A percentile compares a stretch with the other conserved stretches of the same genome.
Conservation (phyloP, 2,888 invertebrate genomes). For the Drosophila melanosoma region DNA sequence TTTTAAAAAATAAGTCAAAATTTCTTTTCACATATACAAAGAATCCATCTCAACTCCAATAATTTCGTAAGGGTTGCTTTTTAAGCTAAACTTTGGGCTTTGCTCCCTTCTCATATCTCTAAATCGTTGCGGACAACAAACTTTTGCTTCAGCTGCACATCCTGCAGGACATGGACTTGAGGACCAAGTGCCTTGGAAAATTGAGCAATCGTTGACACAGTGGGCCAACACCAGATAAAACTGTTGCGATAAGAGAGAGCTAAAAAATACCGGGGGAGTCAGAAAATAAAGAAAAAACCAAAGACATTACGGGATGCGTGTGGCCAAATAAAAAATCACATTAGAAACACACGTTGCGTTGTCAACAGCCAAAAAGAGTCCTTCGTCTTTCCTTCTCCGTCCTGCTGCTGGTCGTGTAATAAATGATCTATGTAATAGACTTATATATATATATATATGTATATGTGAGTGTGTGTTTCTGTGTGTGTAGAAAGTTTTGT, state of each 20-base stretch:
- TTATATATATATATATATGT: conserved; percentile 23
- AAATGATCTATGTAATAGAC: conserved; percentile 82
- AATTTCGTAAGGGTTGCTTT: not conserved
- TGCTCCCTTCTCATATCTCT: not conserved
- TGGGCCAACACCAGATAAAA: conserved; percentile 48
- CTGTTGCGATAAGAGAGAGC: conserved; percentile 53
- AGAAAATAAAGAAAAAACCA: conserved; percentile 32
- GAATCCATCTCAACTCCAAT: not conserved
- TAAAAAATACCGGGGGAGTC: conserved; percentile 47
- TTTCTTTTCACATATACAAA: not conserved
- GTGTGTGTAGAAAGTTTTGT: conserved; percentile 50
- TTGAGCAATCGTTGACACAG: conserved; percentile 48
- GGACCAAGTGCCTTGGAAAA: conserved; percentile 51
- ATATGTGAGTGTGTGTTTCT: not conserved
- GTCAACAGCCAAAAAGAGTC: conserved; percentile 50
- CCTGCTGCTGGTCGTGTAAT: conserved; percentile 64
- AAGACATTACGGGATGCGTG: conserved; percentile 45
- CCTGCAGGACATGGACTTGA: not conserved
- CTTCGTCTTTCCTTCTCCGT: conserved; percentile 13
- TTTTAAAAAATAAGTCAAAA: not conserved
- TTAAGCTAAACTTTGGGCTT: not conserved
- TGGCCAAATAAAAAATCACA: conserved; percentile 77
- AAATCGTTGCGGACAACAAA: conserved; percentile 5
- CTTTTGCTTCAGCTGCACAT: not conserved
- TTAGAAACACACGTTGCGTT: conserved; percentile 81